phyloP scores from a whole-genome alignment of 2,113 vertebrate genomes.

The Hiodon alosoides region DNA sequence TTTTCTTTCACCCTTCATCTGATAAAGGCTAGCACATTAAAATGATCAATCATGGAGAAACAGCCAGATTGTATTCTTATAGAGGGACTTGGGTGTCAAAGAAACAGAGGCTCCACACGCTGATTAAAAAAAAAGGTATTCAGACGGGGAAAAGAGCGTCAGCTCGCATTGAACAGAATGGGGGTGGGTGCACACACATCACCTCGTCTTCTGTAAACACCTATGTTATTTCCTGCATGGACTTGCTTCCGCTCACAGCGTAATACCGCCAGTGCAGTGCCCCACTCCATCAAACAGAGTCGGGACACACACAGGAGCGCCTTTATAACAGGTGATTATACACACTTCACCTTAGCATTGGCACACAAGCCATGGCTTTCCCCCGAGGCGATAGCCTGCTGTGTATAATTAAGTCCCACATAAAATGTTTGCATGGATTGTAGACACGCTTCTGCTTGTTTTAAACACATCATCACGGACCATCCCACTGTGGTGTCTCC shows the following conservation, averaged over 20 bases:
- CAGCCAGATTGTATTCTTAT: conserved; percentile 22
- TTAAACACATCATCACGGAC: not conserved
- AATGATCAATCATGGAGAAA: conserved; percentile 20
- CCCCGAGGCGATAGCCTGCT: conserved; percentile 21
- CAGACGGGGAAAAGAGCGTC: not conserved
- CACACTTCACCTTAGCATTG: conserved; percentile 8
- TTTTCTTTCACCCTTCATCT: not conserved
- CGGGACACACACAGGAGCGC: not conserved
- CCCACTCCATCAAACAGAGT: not conserved
- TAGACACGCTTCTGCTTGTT: conserved; percentile 37
- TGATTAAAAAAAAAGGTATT: conserved; percentile 22
- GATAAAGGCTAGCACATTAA: not conserved
- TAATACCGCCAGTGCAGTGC: not conserved
- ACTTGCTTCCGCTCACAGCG: conserved; percentile 26
- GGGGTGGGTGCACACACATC: conserved; percentile 19
- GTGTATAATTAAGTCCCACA: conserved; percentile 38
- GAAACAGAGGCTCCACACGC: conserved; percentile 15
- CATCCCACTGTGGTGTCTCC: not conserved
- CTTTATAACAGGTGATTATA: conserved; percentile 35
- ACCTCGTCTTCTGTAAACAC: conserved; percentile 35
- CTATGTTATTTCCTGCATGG: conserved; percentile 17
- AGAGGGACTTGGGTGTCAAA: conserved; percentile 23
- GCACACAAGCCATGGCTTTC: not conserved
- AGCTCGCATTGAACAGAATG: conserved; percentile 2
- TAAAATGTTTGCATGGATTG: conserved; percentile 20